Base-by-base conservation (phyloP, 1,140 invertebrate species). In the Trinorchestia longiramus region DNA sequence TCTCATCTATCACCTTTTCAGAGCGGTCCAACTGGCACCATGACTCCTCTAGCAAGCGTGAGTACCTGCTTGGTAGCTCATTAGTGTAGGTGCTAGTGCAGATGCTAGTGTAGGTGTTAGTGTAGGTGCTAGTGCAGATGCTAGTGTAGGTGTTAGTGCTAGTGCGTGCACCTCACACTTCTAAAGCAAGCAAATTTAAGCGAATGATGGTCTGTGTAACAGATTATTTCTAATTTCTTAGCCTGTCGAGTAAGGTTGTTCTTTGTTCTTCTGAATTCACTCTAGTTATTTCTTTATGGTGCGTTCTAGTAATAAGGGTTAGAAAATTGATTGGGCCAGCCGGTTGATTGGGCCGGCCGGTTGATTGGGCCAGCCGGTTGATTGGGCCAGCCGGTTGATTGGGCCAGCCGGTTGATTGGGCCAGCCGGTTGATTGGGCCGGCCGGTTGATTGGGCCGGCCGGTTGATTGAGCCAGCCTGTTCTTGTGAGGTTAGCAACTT, bases 31-130 rank as follows among this genome's bases (percentile, higher is more conserved):
- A 90, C 88, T 90, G 88, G 88, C 88, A 90, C 43, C 88, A 90
- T 90, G 88, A 90, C 88, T 90, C 88, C 11, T 90, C 88, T 90
- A 90, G 88, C 88, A 90, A 90, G 43, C 88, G 88, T 90, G 43
- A 90, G 88, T 90, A 90, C 1, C 11, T 77, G 28, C 11, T 1
- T 77, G 15, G 11, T 77, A 77, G 11, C 28, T 77, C 15, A 36
- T 28, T 77, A 77, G 62, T 77, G 62, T 77, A 77, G 62, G 62
- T 77, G 62, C 62, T 77, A 77, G 62, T 77, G 62, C 62, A 53
- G 47, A 3, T 28, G 1, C 62, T 77, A 77, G 62, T 36, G 62
- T 28, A 77, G 19, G 47, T 53, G 19, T 8, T 53, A 53, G 47
- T 19, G 47, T 53, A 19, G 6, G 6, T 19, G 47, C 47, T 53